Base-by-base conservation (phyloP, 2,797 vertebrate genomes). In the Danionella dracula region DNA sequence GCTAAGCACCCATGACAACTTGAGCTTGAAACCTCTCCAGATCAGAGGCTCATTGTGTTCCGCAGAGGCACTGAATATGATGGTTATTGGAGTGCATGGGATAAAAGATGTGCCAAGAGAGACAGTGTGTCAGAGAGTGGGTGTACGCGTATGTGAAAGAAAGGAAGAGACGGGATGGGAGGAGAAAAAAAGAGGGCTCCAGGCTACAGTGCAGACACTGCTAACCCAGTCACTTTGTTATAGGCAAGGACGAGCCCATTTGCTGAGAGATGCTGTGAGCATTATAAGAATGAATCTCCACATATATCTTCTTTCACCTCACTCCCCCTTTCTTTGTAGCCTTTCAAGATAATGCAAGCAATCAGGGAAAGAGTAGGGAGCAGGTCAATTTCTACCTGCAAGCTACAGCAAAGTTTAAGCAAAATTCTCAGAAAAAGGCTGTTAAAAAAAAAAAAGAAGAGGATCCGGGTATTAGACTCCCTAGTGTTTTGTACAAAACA, bases 181-280 rank as follows among this genome's bases (percentile, higher is more conserved):
- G 23, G 23, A 71, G 71, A 40, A 66, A 70, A 66, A 83, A 83
- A 85, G 77, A 76, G 74, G 21, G 83, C 85, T 82, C 0, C 44
- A 76, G 78, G 82, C 82, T 71, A 58, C 50, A 15, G 50, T 78
- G 78, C 77, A 72, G 54, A 31, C 70, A 73, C 70, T 68, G 81
- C 81, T 81, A 69, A 73, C 60, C 54, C 66, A 77, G 78, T 84
- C 76, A 76, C 81, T 82, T 83, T 85, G 84, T 80, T 79, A 78
- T 81, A 71, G 2, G 74, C 66, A 70, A 78, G 80, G 78, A 79
- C 84, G 65, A 37, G 74, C 81, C 79, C 71, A 82, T 81, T 84
- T 75, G 76, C 58, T 27, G 66, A 77, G 75, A 76, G 66, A 50
- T 74, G 73, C 77, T 62, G 61, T 44, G n/a, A 68, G 71, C 70